These are phyloP conservation scores for Synanthedon myopaeformis DNA, from an alignment of 2,888 invertebrate genomes.

Conservation along the genomic window DNA sequence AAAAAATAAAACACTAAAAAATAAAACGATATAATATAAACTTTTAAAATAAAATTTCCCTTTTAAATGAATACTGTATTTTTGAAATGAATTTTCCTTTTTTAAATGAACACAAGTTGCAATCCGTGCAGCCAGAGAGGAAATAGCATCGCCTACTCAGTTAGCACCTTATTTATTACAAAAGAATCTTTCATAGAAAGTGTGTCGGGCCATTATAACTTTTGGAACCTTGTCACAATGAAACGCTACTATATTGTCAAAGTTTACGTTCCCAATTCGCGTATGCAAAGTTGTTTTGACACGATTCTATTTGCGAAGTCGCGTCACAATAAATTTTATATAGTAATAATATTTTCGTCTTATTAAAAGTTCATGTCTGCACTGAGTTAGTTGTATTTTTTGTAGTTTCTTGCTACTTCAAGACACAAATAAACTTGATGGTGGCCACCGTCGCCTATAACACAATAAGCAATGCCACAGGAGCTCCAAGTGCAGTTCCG, in stretches of 20 bases:
- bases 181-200: conserved; percentile 8
- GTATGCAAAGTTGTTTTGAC: conserved; percentile 22
- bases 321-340: not conserved
- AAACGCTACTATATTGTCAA: conserved; percentile 13
- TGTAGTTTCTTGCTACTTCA: not conserved
- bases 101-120: conserved; percentile 3
- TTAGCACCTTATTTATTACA: conserved; percentile 6
- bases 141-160: conserved; percentile 3
- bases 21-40: too few relatives aligned
- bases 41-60: not conserved
- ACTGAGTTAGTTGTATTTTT: not conserved
- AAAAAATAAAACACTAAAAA: too few relatives aligned
- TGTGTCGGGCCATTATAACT: conserved; percentile 27
- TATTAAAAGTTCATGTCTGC: not conserved
- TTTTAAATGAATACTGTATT: conserved; percentile 1
- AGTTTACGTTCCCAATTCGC: conserved; percentile 18
- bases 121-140: conserved; percentile 2
- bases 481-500: too few relatives aligned
- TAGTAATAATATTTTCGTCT: not conserved
- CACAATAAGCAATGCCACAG: too few relatives aligned
- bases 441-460: too few relatives aligned
- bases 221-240: conserved; percentile 33
- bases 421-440: too few relatives aligned
- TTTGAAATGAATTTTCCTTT: not conserved
- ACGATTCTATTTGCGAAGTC: conserved; percentile 14